Base-by-base conservation (phyloP, 2,888 invertebrate genomes). In the Drosophila demipolita region DNA sequence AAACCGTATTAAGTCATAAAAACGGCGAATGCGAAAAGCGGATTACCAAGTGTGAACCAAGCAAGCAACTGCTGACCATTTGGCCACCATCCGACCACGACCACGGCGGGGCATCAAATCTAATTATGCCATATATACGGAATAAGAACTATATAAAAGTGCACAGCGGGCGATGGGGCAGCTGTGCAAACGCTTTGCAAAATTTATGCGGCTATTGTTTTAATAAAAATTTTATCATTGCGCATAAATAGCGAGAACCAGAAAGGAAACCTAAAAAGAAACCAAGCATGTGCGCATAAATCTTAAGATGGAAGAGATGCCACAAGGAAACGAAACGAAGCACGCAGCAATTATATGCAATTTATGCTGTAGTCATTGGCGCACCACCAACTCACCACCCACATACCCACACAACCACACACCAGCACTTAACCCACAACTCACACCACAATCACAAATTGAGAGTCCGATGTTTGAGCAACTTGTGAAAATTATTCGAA, bases 321-420 rank as follows among this genome's bases (percentile, higher is more conserved):
- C 58, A 55, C 29, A 62, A 62, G 75, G 12, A 26, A 59, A n/a
- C 15, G 32, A 35, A 48, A 5, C n/a, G 38, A 38, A 40, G 45
- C 36, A 35, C 20, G 79, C 57, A 91, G 91, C 91, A 91, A 91
- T 91, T 91, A 91, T 91, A 90, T 91, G 91, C 91, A 91, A 91
- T 91, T 91, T 91, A 91, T 91, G 89, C 91, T 78, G 67, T 73
- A 81, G 86, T 57, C 55, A 57, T 53, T 45, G 52, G 42, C 42
- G 38, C 57, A 42, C 50, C 79, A 65, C 50, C 40, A 50, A 15
- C 20, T 7, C 20, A 33, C 23, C 23, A 32, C 7, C 23, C 35
- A 40, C 29, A 23, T 38, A 55, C 3, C 55, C 53, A 42, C 1
- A 12, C 49, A 26, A 7, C 15, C 55, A 35, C n/a, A 32, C 45